Percentiles rank a stretch among this genome's conserved stretches.
Evolutionary conservation across 1,140 invertebrate genomes (phyloP).

Genomic region (Pogonognathellus flavescens): DNA sequence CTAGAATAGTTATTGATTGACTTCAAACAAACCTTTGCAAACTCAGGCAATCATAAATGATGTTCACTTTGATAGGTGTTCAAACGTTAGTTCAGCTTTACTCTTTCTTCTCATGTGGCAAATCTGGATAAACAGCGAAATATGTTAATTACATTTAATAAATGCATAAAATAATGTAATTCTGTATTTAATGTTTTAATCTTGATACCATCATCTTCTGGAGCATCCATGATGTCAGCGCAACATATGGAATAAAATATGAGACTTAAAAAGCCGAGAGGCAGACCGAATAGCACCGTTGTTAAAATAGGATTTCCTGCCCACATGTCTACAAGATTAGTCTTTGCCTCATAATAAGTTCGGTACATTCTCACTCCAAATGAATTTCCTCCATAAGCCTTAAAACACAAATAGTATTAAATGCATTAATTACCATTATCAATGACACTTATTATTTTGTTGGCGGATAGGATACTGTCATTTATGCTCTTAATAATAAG

Average conservation of each 20-base stretch:
- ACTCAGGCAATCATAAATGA: background rate
- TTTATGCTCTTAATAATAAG: background rate
- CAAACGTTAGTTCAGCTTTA: background rate
- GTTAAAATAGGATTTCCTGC: conserved; percentile 70
- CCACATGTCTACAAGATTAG: conserved; percentile 87
- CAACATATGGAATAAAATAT: conserved; percentile 95
- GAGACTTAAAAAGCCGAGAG: conserved; percentile 89
- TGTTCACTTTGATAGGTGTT: too few relatives aligned
- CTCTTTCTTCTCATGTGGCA: conserved; percentile 55
- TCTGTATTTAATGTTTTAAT: background rate
- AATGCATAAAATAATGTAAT: background rate
- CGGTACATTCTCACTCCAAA: conserved; percentile 81
- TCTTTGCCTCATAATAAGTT: conserved; percentile 82
- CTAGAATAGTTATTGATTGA: conserved; percentile 39
- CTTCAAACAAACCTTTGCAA: conserved; percentile 20
- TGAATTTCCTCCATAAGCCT: conserved; percentile 87
- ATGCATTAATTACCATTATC: too few relatives aligned
- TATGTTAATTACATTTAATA: background rate
- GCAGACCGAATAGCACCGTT: conserved; percentile 77
- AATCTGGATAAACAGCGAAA: conserved; percentile 16
- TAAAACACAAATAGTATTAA: conserved; percentile 56
- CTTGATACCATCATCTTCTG: conserved; percentile 29
- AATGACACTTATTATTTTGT: too few relatives aligned
- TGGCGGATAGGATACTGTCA: too few relatives aligned
- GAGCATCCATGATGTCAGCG: conserved; percentile 87